A percentile compares a stretch with the other conserved stretches of the same genome.
These are phyloP conservation scores for Hemicentrotus pulcherrimus DNA, from an alignment of 35 echinoderm and acorn worm genomes.

Conservation along the genomic window DNA sequence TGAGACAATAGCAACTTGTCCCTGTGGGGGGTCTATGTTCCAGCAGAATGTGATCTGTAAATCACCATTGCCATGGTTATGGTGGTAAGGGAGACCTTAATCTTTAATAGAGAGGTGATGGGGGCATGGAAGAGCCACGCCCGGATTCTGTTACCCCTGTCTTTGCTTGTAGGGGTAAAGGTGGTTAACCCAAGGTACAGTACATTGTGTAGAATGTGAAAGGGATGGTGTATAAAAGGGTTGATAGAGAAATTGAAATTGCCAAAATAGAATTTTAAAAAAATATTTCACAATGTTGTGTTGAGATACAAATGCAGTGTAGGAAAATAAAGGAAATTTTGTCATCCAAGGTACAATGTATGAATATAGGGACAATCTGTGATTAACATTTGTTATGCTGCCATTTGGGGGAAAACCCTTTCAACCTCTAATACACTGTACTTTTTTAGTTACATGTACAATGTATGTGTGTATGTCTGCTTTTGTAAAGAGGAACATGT, in stretches of 20 bases:
- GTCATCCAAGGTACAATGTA: too few relatives aligned
- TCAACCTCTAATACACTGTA: background rate
- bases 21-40: background rate
- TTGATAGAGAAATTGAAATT: too few relatives aligned
- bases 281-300: too few relatives aligned
- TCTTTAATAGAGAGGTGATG: background rate
- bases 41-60: background rate
- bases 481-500: background rate
- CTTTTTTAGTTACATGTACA: too few relatives aligned
- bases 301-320: too few relatives aligned
- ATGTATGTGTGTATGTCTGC: too few relatives aligned
- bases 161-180: background rate
- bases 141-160: background rate
- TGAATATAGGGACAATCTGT: too few relatives aligned
- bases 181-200: background rate
- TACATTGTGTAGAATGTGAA: background rate
- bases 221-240: background rate
- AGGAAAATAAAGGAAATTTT: too few relatives aligned
- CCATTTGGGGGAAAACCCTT: background rate
- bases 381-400: background rate
- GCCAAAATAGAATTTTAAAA: too few relatives aligned
- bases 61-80: background rate
- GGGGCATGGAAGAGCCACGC: background rate
- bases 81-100: background rate
- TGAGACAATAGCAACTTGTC: background rate